Evolutionary conservation across 2,888 invertebrate genomes (phyloP), one percentile per base, ranked within the genome.

Genomic region (Digitonthophagus gazella): DNA sequence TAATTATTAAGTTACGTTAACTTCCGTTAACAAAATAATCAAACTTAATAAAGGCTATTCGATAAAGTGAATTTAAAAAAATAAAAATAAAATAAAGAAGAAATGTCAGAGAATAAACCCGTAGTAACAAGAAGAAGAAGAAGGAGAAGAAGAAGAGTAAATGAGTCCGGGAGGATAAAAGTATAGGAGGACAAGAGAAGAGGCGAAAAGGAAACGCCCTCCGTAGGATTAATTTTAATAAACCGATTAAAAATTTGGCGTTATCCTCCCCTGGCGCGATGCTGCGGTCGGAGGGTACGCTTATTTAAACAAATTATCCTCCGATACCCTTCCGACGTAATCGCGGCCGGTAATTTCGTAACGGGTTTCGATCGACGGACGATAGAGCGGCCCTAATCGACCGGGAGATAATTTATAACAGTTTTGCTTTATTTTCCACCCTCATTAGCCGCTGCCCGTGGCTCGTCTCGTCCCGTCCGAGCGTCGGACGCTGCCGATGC

Each of bases 291-390:
- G 61, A 57, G 66, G 57, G 58, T 70, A 68, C 71, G 71, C 72
- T 72, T 72, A 72, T 78, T 76, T 77, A 79, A 74, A 78, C 80
- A 81, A 81, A 81, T 81, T 81, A 81, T 80, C 80, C 77, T 76
- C 77, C 58, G 16, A 16, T 78, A 57, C 70, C 68, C 67, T 76
- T 78, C 77, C 77, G 76, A 75, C 76, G 80, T 79, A 81, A 81
- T 81, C 81, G 80, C 78, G 79, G 80, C 76, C 79, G 76, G 79
- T 81, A 81, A 81, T 81, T 81, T 81, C 79, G 80, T 81, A 82
- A 82, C 82, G 80, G 81, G 82, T 81, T 82, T 80, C 78, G 80
- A 81, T 82, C 81, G 80, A 80, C 80, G 80, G 79, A 80, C 80
- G 81, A 82, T 82, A 81, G 81, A 80, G 78, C 78, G 18, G 61